A percentile compares a stretch with the other conserved stretches of the same genome.
phyloP scores from a whole-genome alignment of 2,888 invertebrate species.

The Pharmacophagus antenor region DNA sequence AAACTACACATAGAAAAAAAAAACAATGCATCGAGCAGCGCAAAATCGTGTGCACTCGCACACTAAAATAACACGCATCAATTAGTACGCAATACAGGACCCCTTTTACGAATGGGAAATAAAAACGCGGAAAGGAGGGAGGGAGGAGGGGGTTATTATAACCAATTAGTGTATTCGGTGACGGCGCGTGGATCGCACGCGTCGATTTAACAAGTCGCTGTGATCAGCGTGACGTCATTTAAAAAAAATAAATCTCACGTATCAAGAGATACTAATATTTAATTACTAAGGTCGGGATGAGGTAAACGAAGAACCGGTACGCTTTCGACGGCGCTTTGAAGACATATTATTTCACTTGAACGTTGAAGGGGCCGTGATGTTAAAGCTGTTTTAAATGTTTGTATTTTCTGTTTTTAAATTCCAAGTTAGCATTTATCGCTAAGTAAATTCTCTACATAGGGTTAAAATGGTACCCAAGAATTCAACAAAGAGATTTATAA shows the following conservation, averaged over 20 bases:
- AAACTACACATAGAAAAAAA: not conserved
- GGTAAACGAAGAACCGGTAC: conserved; percentile 32
- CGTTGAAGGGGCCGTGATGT: conserved; percentile 13
- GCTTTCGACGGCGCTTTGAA: conserved; percentile 25
- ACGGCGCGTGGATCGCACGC: conserved; percentile 61
- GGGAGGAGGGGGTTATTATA: conserved; percentile 51
- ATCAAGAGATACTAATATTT: conserved; percentile 33
- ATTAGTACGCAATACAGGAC: conserved; percentile 25
- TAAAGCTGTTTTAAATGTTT: conserved; percentile 12
- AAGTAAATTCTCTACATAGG: too few relatives aligned
- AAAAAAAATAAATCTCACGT: conserved; percentile 41
- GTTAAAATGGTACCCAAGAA: too few relatives aligned
- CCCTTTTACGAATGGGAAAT: conserved; percentile 33
- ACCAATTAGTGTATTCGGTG: conserved; percentile 62
- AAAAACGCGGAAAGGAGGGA: conserved; percentile 39
- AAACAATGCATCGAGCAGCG: conserved; percentile 22
- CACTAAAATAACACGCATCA: conserved; percentile 35
- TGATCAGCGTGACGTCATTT: conserved; percentile 47
- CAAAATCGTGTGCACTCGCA: conserved; percentile 29
- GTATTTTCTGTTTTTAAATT: conserved; percentile 3
- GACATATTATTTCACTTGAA: conserved; percentile 23
- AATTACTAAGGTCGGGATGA: conserved; percentile 17
- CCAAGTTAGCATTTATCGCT: not conserved
- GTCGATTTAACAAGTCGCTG: conserved; percentile 57
- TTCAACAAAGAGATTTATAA: too few relatives aligned